Percentiles rank a stretch among this genome's conserved stretches.
Evolutionary conservation across 2,113 vertebrate species (phyloP).

Genomic region (Neolamprologus tretocephalus): DNA sequence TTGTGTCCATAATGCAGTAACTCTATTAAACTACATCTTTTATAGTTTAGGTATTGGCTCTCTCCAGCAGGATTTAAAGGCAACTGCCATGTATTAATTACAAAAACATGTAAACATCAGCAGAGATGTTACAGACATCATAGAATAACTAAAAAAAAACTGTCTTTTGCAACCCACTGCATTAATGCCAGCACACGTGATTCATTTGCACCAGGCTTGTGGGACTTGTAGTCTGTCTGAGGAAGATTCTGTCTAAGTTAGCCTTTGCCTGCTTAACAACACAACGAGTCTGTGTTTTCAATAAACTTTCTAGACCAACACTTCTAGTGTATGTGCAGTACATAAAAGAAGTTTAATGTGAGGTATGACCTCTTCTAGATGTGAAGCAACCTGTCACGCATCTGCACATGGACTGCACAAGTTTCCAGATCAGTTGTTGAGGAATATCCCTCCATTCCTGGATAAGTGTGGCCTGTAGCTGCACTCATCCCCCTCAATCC

Average conservation of each 20-base stretch:
- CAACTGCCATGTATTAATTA: background rate
- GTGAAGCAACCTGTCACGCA: background rate
- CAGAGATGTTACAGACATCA: background rate
- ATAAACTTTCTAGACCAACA: background rate
- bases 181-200: background rate
- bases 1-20: background rate
- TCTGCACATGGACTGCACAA: background rate
- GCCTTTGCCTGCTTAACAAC: background rate
- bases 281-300: background rate
- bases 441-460: background rate
- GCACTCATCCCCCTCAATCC: background rate
- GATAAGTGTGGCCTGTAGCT: background rate
- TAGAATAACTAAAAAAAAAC: background rate
- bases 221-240: background rate
- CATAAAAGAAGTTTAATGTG: background rate
- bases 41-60: background rate
- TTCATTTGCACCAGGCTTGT: background rate
- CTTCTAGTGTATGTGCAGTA: background rate
- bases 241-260: background rate
- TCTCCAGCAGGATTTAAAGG: background rate
- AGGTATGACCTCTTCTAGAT: background rate
- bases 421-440: background rate
- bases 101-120: background rate
- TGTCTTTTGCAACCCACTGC: background rate
- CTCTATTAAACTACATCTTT: background rate